Evolutionary conservation across 2,113 vertebrate genomes (phyloP), one percentile per base, ranked within the genome.

Genomic region (Oryzias melastigma): DNA sequence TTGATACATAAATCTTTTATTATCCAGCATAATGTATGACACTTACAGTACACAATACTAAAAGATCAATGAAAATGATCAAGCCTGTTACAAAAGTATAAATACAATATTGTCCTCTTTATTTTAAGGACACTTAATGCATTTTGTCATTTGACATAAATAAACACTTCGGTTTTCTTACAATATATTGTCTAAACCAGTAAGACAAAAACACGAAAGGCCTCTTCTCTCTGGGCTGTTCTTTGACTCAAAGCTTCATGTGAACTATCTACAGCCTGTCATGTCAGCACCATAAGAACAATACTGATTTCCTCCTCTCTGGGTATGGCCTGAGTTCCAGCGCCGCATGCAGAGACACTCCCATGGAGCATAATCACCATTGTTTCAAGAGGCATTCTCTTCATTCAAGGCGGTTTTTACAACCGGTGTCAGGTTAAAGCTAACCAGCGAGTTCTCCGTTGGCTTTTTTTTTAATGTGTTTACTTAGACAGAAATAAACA

Each of bases 81-180:
- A 81, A 80, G 87, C 78, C 81, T 82, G 78, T 88, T 89, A 90
- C 83, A 89, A 91, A 90, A 89, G 85, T 91, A 90, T 89, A 91
- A 91, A 91, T 91, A 91, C 74, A 86, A 87, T 79, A 88, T 70
- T 87, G 73, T 88, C 71, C 85, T 89, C 69, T 78, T 48, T 78
- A 75, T 58, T 71, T 81, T 63, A 82, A 88, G 77, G 75, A 83
- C 66, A 85, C 65, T 81, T 77, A 77, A 82, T 69, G 81, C 77
- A 87, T 86, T 83, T 87, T 74, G 62, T 85, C 77, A 65, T 59
- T 73, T 68, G 68, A 85, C 81, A 88, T 89, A 88, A 87, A 88
- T 90, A 88, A 84, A 81, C 56, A 73, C 67, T 76, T 77, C 48
- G 71, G 62, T 72, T 83, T 76, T 83, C 73, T 80, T 69, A 78